Percentiles rank a stretch among this genome's conserved stretches.
These are phyloP conservation scores for Apteryx mantelli DNA, from an alignment of 2,113 vertebrate species.

Conservation along the genomic window DNA sequence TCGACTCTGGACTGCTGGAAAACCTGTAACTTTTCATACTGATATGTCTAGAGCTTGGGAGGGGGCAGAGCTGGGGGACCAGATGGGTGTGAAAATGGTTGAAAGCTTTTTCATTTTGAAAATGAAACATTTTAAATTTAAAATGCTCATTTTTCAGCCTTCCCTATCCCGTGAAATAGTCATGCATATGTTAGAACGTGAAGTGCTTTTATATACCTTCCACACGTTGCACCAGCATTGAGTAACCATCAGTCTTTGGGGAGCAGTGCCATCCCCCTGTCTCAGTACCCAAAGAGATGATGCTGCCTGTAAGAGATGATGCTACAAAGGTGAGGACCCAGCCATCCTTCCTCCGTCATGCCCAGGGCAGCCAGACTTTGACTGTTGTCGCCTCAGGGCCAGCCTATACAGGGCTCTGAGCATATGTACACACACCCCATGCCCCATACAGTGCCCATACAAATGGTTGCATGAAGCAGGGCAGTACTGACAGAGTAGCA, in stretches of 20 bases:
- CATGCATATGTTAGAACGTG: not conserved
- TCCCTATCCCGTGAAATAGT: not conserved
- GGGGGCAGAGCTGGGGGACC: not conserved
- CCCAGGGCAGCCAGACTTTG: not conserved
- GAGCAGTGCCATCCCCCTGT: no score
- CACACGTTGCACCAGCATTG: not conserved
- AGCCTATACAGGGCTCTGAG: not conserved
- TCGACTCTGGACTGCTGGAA: not conserved
- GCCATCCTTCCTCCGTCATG: not conserved
- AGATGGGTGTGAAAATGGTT: not conserved
- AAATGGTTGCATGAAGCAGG: not conserved
- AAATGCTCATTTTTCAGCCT: not conserved
- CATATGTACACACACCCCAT: accelerated
- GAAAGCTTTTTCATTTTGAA: not conserved
- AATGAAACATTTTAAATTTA: not conserved
- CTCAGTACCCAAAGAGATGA: not conserved
- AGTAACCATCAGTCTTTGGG: not conserved
- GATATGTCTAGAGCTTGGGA: not conserved
- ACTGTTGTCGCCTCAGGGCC: accelerated
- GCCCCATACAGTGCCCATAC: not conserved
- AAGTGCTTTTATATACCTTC: not conserved
- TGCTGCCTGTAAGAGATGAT: not conserved
- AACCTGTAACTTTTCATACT: not conserved
- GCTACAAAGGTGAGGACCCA: not conserved
- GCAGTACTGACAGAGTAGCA: not conserved